Percentiles rank a stretch among this genome's conserved stretches.
These are phyloP conservation scores for Campoplex capitator DNA, from an alignment of 2,888 invertebrate species.

Conservation along the genomic window DNA sequence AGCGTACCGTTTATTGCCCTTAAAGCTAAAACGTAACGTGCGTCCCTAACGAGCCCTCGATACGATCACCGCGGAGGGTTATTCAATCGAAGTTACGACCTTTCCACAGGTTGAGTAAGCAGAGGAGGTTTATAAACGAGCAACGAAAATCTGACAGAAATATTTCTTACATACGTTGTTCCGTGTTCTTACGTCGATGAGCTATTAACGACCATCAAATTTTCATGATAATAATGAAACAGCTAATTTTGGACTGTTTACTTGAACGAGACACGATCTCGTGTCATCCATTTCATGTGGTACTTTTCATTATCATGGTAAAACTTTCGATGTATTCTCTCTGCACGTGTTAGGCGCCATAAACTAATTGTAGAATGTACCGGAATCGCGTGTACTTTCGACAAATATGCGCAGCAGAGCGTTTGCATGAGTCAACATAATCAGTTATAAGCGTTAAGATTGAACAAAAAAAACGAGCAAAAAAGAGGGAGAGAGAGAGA, in stretches of 20 bases:
- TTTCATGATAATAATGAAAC: background rate
- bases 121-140: background rate
- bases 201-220: background rate
- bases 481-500: background rate
- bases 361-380: background rate
- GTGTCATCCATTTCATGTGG: background rate
- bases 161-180: background rate
- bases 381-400: background rate
- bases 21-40: slow-evolving; percentile 56
- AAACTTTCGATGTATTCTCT: background rate
- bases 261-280: background rate
- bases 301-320: background rate
- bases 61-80: slow-evolving; percentile 8
- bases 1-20: slow-evolving; percentile 46
- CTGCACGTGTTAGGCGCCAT: background rate
- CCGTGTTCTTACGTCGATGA: background rate
- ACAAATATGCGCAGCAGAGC: background rate
- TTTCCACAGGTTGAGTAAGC: background rate
- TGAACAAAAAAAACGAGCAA: background rate
- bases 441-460: slow-evolving; percentile 30
- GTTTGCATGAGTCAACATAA: slow-evolving; percentile 37
- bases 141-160: no score
- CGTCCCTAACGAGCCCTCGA: slow-evolving; percentile 37
- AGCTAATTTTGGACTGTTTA: background rate
- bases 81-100: background rate